Percentiles rank a stretch among this genome's conserved stretches.
These are phyloP conservation scores for Anastrepha obliqua DNA, from an alignment of 1,140 invertebrate genomes.

Conservation along the genomic window DNA sequence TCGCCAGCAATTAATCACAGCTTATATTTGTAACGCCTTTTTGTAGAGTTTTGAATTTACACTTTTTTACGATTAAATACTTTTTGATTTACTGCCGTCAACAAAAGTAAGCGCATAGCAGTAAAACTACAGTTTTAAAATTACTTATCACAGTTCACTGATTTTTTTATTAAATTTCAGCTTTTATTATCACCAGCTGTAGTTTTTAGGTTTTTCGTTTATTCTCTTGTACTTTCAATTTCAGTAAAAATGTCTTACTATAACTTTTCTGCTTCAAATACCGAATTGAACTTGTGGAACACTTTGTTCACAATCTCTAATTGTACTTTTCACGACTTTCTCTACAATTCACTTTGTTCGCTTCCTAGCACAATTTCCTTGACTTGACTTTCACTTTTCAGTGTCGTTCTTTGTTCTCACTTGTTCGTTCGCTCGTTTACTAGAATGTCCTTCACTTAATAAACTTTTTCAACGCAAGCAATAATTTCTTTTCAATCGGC, in stretches of 20 bases:
- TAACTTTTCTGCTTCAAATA: slow-evolving; percentile 25
- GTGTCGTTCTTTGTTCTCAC: slow-evolving; percentile 41
- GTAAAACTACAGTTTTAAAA: not conserved
- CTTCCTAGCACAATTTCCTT: not conserved
- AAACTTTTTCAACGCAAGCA: slow-evolving; percentile 30
- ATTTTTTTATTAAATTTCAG: not conserved
- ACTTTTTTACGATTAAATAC: not conserved
- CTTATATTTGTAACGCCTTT: not conserved
- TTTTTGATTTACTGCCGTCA: not conserved
- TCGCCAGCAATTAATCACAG: not conserved
- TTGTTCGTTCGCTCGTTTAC: not conserved
- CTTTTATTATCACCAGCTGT: not conserved
- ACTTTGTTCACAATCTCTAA: not conserved
- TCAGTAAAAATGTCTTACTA: not conserved
- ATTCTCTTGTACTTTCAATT: not conserved
- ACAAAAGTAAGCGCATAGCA: not conserved
- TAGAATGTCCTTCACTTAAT: slow-evolving; percentile 40
- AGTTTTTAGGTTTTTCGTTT: not conserved
- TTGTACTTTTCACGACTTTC: slow-evolving; percentile 34
- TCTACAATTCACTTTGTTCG: not conserved
- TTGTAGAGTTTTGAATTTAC: not conserved
- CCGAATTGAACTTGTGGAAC: slow-evolving; percentile 41
- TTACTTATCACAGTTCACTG: slow-evolving; percentile 6
- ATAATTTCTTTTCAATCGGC: slow-evolving; percentile 42
- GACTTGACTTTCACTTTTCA: slow-evolving; percentile 50